Evolutionary conservation across 2,888 invertebrate genomes (phyloP), one percentile per base, ranked within the genome.

Genomic region (Drosophila borborema): DNA sequence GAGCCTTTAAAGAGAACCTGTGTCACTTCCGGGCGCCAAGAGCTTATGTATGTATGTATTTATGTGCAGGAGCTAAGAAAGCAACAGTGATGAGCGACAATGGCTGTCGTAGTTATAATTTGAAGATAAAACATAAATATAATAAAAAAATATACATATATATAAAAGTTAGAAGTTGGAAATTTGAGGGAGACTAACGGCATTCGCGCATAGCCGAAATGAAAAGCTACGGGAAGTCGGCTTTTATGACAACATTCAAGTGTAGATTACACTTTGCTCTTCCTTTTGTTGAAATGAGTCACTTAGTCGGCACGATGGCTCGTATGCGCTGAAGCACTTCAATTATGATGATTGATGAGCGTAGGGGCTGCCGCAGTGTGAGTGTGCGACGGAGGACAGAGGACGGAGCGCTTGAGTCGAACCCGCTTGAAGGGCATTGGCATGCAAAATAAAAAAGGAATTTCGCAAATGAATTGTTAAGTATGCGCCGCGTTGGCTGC

Each of bases 271-370:
- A 74, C 59, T 67, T 54, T 62, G 81, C 67, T 72, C 61, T 63
- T 69, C 72, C 72, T 65, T 71, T 72, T 83, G 71, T 72, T 71
- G 67, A 64, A 88, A 83, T 81, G 86, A 88, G 83, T 72, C 80
- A 75, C 76, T 79, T 55, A 67, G 49, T 28, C 7, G 2, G 45
- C 51, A 54, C 67, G 59, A 66, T 38, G 71, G 53, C 54, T 71
- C 81, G 77, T 72, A 68, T 72, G 73, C 69, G 69, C 51, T 58
- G 60, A 81, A 78, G 82, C 77, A 75, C 75, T 80, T 73, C 80
- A 90, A 86, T 90, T 88, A 84, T 84, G 84, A 82, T 88, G 90
- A 88, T 90, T 90, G 90, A 90, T 88, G 88, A 83, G 77, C 75
- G 72, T 74, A 40, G 49, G 65, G 64, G 18, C 4, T 64, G 73